Evolutionary conservation across 2,113 vertebrate species (phyloP).

Genomic region (Pteruthius melanotis): DNA sequence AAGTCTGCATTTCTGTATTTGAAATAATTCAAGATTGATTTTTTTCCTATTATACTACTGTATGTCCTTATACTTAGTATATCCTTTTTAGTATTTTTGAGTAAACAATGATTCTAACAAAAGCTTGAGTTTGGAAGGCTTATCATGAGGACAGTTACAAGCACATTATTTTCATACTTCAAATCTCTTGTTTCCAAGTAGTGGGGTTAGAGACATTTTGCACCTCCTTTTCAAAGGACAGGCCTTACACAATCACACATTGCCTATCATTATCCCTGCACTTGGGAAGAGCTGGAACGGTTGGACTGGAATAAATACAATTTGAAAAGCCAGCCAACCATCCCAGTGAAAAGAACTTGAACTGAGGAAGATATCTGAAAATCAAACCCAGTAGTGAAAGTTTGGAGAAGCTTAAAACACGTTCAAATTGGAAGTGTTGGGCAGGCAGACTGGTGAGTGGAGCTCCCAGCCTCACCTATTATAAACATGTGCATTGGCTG

Average conservation of each 20-base stretch:
- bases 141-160: neutral
- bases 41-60: neutral
- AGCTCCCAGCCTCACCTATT: neutral
- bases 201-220: neutral
- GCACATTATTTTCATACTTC: neutral
- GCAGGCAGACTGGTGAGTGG: neutral
- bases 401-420: neutral
- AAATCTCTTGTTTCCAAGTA: neutral
- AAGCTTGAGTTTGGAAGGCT: neutral
- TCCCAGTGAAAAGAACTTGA: neutral
- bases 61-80: neutral
- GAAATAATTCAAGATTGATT: neutral
- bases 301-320: slow-evolving; percentile 38
- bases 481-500: neutral
- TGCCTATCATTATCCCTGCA: neutral
- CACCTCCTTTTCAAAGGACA: neutral
- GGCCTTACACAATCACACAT: neutral
- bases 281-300: neutral
- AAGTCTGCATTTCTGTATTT: neutral
- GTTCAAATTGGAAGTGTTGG: neutral
- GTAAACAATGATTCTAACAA: neutral
- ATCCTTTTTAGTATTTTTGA: neutral
- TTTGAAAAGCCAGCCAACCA: slow-evolving; percentile 34
- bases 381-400: neutral
- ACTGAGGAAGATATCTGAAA: neutral